Conservation (phyloP, 1,140 invertebrate genomes). For the Meloidogyne exigua region DNA sequence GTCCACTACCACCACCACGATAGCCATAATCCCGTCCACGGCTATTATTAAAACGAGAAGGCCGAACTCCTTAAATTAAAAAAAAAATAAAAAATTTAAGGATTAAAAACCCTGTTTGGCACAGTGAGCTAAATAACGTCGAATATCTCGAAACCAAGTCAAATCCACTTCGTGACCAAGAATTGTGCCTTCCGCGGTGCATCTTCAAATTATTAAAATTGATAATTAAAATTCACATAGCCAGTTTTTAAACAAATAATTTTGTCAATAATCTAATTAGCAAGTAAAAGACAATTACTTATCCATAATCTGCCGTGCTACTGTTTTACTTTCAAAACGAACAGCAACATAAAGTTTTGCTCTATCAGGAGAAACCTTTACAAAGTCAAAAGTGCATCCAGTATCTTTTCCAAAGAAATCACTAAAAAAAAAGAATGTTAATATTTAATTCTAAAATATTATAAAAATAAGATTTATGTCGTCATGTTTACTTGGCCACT, state of each 20-base stretch:
- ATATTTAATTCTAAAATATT: constrained; percentile 6
- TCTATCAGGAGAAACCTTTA: constrained; percentile 36
- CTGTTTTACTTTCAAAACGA: constrained; percentile 35
- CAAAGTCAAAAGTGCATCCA: constrained; percentile 47
- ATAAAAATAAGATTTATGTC: not conserved
- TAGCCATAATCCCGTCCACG: not conserved
- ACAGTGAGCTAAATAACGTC: constrained; percentile 39
- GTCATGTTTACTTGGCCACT: not conserved
- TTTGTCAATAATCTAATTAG: too few species aligned
- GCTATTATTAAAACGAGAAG: constrained; percentile 12
- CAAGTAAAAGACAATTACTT: not conserved
- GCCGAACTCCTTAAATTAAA: constrained; percentile 29
- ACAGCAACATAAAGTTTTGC: constrained; percentile 36
- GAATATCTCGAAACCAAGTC: constrained; percentile 47
- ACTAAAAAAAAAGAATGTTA: constrained; percentile 28
- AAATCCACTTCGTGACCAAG: constrained; percentile 40
- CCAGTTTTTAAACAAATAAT: too few species aligned
- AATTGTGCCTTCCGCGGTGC: constrained; percentile 32
- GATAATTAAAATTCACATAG: not conserved
- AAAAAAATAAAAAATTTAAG: not conserved
- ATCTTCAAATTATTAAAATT: constrained; percentile 31
- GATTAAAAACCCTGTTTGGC: constrained; percentile 29
- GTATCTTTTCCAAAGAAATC: constrained; percentile 44
- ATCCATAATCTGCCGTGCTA: constrained; percentile 30
- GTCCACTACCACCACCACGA: constrained; percentile 10